phyloP scores from a whole-genome alignment of 1,140 invertebrate species.

The Adoxophyes honmai region DNA sequence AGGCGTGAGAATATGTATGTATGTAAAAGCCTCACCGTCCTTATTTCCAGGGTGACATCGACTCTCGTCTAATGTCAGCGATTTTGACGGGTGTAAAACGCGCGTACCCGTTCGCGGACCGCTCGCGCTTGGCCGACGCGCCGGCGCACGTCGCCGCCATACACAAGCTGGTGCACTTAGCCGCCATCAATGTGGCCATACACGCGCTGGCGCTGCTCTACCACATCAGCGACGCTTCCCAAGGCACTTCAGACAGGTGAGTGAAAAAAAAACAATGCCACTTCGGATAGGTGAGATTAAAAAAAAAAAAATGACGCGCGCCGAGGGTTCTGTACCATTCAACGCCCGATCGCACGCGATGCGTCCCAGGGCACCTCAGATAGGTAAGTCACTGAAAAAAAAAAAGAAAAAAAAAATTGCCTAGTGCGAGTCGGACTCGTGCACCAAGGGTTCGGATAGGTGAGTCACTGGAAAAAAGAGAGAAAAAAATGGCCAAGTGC shows the following conservation, averaged over 20 bases:
- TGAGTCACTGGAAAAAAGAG: no score
- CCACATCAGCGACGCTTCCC: slow-evolving; percentile 84
- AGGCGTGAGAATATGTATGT: no score
- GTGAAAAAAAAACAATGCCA: slow-evolving; percentile 9
- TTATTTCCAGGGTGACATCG: slow-evolving; percentile 87
- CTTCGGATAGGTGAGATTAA: no score
- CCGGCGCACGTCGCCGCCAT: slow-evolving; percentile 88
- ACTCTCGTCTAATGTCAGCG: slow-evolving; percentile 94
- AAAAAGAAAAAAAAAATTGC: no score
- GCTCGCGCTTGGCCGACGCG: slow-evolving; percentile 76
- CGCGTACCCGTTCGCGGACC: slow-evolving; percentile 88
- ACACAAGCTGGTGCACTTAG: slow-evolving; percentile 92
- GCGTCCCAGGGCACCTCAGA: slow-evolving; percentile 69
- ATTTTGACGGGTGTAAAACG: slow-evolving; percentile 93
- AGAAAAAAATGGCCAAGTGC: no score
- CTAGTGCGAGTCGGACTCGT: no score
- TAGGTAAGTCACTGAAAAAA: slow-evolving; percentile 3
- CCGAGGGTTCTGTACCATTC: no score
- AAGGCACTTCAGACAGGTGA: slow-evolving; percentile 46
- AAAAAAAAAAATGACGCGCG: no score
- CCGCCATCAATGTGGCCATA: slow-evolving; percentile 89
- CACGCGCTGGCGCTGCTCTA: slow-evolving; percentile 92
- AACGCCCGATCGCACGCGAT: no score
- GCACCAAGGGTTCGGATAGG: no score
- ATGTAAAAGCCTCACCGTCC: no score